Evolutionary conservation across 1,140 invertebrate species (phyloP), one percentile per base, ranked within the genome.

Genomic region (Drosophila cardini): DNA sequence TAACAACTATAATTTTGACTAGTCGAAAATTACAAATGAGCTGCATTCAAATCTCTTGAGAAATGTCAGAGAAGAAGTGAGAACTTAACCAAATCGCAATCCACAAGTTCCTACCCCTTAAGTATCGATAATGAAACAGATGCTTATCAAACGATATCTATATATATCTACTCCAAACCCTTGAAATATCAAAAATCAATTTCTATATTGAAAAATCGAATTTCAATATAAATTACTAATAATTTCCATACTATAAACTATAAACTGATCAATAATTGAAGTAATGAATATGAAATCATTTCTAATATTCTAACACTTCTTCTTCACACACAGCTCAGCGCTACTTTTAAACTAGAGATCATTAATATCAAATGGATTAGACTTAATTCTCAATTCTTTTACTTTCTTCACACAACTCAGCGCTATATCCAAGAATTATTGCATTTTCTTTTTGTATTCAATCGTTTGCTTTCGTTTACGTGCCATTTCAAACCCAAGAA

Each of bases 401-500:
- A 26, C 21, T 26, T 26, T 26, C 21, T 26, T 26, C 1, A 26
- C 21, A 26, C 21, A 26, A 45, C 43, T 45, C 43, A 45, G 43
- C 43, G 13, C 43, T 16, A 36, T 30, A 18, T 18, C 38, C 38
- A 55, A 6, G 6, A n/a, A 40, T 21, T 21, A n/a, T 52, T 62
- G 46, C 34, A 62, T 62, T 52, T 62, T 36, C 15, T 36, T 61
- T 21, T 11, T 18, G n/a, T 34, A 13, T 52, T 52, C 4, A 26
- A 21, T 26, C 7, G 11, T 40, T 40, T 18, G n/a, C 15, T 43
- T 16, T 10, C 11, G 15, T 11, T 40, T 13, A 18, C 15, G 70
- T 70, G 72, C 72, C 72, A 75, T 78, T 79, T 79, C 63, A 79
- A 78, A 78, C 71, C 76, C 69, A 69, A 62, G 58, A 26, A 26